Evolutionary conservation across 2,888 invertebrate genomes (phyloP), one percentile per base, ranked within the genome.

Genomic region (Tenthredo livida): DNA sequence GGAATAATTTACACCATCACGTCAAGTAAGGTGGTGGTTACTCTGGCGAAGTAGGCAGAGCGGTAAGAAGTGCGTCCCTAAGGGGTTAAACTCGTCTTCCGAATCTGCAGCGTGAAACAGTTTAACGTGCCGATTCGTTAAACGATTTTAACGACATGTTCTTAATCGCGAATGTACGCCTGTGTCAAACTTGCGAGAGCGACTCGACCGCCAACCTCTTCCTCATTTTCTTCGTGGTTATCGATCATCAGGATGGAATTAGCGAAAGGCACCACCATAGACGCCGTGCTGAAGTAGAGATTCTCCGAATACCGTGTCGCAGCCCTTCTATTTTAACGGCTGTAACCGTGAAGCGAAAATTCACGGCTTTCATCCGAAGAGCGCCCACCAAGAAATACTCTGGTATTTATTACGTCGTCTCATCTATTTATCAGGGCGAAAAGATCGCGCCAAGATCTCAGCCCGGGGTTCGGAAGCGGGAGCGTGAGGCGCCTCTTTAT

Each of bases 1-100:
- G 77, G 87, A 87, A 84, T 87, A 87, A 87, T 87, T 87, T 85
- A 85, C 84, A 80, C 37, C 83, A 61, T 43, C n/a, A 40, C 80
- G 67, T 65, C 67, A 47, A 47, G 29, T 21, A 37, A 47, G 67
- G 61, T 61, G 21, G 21, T 54, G 29, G 37, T 80, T 80, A 80
- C 40, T 50, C 21, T 40, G 43, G 73, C 21, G 40, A 43, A 43
- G 70, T 70, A 70, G 54, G 17, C 54, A 54, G 40, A 80, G 21
- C 80, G 58, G 80, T 80, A 80, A 80, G 80, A 61, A 61, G 61
- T 80, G 61, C 29, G 80, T 80, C 80, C 80, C 80, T 61, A 17
- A 40, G 80, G 77, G n/a, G 50, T 50, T 33, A 0, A 80, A 80
- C 37, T 80, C 80, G 58, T 33, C n/a, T 61, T 40, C 61, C 58